These are phyloP conservation scores for Dermochelys coriacea DNA, from an alignment of 2,797 vertebrate genomes.

Conservation along the genomic window DNA sequence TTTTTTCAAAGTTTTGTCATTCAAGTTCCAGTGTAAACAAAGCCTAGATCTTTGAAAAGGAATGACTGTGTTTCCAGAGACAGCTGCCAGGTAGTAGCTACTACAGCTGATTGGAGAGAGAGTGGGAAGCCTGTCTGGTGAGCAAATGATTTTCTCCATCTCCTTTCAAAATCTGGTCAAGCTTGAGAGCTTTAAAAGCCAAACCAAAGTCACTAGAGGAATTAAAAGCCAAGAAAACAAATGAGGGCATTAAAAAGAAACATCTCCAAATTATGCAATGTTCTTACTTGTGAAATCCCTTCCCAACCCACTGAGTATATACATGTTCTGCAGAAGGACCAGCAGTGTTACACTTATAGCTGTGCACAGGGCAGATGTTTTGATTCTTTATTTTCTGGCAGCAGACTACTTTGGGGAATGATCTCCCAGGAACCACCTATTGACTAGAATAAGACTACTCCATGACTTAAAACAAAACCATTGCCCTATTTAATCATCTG, in stretches of 20 bases:
- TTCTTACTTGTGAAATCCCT: background rate
- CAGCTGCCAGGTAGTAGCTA: background rate
- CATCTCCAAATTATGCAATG: background rate
- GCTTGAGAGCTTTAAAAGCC: background rate
- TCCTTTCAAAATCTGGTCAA: background rate
- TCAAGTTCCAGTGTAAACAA: too few species aligned
- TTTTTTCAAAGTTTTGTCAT: too few species aligned
- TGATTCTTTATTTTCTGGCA: background rate
- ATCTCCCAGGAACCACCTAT: background rate
- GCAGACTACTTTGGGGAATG: background rate
- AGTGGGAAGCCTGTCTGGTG: background rate
- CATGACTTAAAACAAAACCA: accelerated
- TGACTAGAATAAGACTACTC: background rate
- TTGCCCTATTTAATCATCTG: background rate
- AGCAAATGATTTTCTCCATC: background rate
- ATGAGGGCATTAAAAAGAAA: background rate
- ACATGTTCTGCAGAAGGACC: background rate
- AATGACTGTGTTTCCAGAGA: background rate
- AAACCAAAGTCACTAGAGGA: background rate
- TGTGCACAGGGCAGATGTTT: background rate
- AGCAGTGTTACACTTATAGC: background rate
- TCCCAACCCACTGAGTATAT: background rate
- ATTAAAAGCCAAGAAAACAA: background rate
- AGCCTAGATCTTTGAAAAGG: background rate
- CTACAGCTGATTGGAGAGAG: background rate